Conservation (phyloP, 2,888 invertebrate genomes). For the Anthrax anthrax region DNA sequence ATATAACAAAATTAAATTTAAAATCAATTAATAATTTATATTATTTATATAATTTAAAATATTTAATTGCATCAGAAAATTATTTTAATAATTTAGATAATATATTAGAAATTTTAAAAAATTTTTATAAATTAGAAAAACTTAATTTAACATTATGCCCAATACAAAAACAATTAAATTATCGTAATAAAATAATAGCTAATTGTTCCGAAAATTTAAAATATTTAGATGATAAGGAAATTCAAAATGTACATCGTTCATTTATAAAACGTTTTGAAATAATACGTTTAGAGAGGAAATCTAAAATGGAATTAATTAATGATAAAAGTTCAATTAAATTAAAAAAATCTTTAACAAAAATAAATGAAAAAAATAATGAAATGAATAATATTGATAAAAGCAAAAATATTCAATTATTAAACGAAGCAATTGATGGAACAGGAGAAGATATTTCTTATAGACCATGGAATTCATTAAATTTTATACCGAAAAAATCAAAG, state of each 20-base stretch:
- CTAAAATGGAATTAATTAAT: too few species aligned
- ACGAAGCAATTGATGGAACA: too few species aligned
- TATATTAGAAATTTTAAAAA: slow-evolving; percentile 29
- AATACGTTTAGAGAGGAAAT: slow-evolving; percentile 1
- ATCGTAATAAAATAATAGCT: slow-evolving; percentile 51
- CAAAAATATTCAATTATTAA: too few species aligned
- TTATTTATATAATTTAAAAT: slow-evolving; percentile 25
- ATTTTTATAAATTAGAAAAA: too few species aligned
- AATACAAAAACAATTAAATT: slow-evolving; percentile 45
- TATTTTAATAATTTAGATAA: slow-evolving; percentile 35
- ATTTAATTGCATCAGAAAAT: slow-evolving; percentile 35
- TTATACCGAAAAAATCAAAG: too few species aligned
- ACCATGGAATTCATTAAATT: too few species aligned
- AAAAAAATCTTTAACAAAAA: background rate
- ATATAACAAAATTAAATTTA: slow-evolving; percentile 50
- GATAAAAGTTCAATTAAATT: too few species aligned
- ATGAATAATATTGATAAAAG: too few species aligned
- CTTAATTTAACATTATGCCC: slow-evolving; percentile 47
- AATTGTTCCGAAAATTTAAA: slow-evolving; percentile 47
- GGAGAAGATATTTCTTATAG: too few species aligned
- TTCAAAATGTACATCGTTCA: slow-evolving; percentile 42
- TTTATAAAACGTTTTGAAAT: slow-evolving; percentile 47
- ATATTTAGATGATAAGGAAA: slow-evolving; percentile 43
- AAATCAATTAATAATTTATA: slow-evolving; percentile 35
- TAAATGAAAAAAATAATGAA: too few species aligned